Conservation (phyloP, 2,888 invertebrate species). For the Electrophaes corylata region DNA sequence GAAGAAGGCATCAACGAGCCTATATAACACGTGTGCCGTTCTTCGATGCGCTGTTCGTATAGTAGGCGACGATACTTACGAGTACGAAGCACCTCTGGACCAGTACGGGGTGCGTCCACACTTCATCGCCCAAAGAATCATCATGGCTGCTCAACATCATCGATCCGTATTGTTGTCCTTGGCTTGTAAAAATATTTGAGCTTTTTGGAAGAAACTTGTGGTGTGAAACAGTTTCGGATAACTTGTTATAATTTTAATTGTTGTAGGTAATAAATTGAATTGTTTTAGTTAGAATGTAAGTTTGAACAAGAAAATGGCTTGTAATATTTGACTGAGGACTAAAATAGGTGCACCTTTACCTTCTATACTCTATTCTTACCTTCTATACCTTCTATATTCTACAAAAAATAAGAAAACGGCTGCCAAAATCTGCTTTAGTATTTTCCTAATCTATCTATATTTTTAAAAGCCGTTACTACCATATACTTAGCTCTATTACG, state of each 20-base stretch:
- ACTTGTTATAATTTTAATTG: too few species aligned
- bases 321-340: too few species aligned
- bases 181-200: background rate
- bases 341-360: too few species aligned
- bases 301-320: background rate
- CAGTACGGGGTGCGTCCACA: conserved; percentile 54
- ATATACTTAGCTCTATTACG: too few species aligned
- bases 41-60: conserved; percentile 56
- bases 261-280: background rate
- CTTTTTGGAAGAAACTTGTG: too few species aligned
- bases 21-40: conserved; percentile 46
- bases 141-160: conserved; percentile 42
- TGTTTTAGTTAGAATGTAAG: background rate
- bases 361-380: too few species aligned
- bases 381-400: too few species aligned
- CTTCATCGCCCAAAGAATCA: conserved; percentile 56
- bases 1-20: conserved; percentile 49
- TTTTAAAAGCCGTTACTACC: too few species aligned
- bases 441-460: too few species aligned
- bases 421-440: too few species aligned
- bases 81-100: conserved; percentile 60
- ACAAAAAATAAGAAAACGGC: too few species aligned
- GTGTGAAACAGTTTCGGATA: background rate
- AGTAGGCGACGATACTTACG: conserved; percentile 49
- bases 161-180: too few species aligned